Evolutionary conservation across 2,113 vertebrate species (phyloP).

Genomic region (Monopterus albus): DNA sequence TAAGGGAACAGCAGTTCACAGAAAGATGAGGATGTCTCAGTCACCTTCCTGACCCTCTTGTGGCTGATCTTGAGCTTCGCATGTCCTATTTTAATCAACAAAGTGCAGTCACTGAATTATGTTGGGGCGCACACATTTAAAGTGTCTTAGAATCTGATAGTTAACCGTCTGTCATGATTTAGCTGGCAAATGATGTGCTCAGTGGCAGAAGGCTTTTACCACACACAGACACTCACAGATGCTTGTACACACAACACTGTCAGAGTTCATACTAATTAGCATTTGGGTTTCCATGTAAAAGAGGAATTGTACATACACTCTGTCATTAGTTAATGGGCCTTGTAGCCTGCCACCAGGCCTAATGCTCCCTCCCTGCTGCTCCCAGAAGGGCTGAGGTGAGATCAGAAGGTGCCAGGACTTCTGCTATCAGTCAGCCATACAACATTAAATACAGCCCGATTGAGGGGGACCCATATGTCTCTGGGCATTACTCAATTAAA

Average conservation of each 20-base stretch:
- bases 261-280: constrained; percentile 74
- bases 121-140: constrained; percentile 7
- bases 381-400: constrained; percentile 63
- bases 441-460: constrained; percentile 59
- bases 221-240: constrained; percentile 40
- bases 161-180: constrained; percentile 35
- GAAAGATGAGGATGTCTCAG: background rate
- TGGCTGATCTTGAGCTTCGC: background rate
- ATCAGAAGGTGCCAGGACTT: constrained; percentile 55
- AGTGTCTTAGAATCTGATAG: background rate
- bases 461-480: constrained; percentile 66
- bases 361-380: constrained; percentile 54
- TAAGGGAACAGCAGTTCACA: background rate
- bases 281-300: constrained; percentile 64
- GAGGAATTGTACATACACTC: constrained; percentile 65
- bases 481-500: constrained; percentile 63
- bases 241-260: constrained; percentile 24
- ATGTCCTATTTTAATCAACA: constrained; percentile 18
- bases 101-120: constrained; percentile 28
- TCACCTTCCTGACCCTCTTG: background rate
- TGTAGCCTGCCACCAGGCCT: constrained; percentile 68
- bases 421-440: constrained; percentile 63
- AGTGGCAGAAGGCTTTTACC: constrained; percentile 35
- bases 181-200: constrained; percentile 42
- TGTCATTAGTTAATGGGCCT: constrained; percentile 79